Evolutionary conservation across 2,113 vertebrate species (phyloP), one percentile per base, ranked within the genome.

Genomic region (Promerops cafer): DNA sequence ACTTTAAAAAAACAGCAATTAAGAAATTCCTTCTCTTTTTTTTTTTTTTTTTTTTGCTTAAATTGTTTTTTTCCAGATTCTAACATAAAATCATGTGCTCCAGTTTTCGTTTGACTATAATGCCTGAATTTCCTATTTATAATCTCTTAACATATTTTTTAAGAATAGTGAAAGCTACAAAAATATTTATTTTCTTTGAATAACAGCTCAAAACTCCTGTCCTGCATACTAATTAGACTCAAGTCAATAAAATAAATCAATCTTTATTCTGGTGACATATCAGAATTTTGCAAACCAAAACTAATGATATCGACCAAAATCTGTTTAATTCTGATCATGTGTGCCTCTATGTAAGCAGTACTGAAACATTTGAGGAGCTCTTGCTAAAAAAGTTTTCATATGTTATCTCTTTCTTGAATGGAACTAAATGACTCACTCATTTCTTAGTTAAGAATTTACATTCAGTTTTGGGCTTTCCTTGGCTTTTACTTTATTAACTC

Each of bases 1-100:
- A 76, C 45, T 96, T 89, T 56, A 88, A 93, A 89, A 96, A 97
- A 97, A 94, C 39, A 93, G 11, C 80, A 92, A 69, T 85, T 94
- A 77, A 93, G 70, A 84, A 83, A 37, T 66, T 49, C 16, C 9
- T 76, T n/a, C 2, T 13, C 40, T 22, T 33, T 42, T n/a, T 7
- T 22, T 33, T 5, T 20, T 27, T 18, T 60, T 53, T 24, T 35
- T 30, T 10, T 30, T 23, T 33, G 6, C 13, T 68, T 30, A 15
- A n/a, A 22, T 1, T 14, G 7, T 31, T 65, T 95, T 39, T 12
- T 79, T 50, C n/a, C 33, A 47, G n/a, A 65, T 49, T 91, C 60
- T 72, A 74, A 78, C 59, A 87, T 77, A 47, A 86, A 87, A 44
- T 64, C 4, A 57, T 31, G 26, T 52, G 63, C 31, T 93, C 21